Percentiles rank a stretch among this genome's conserved stretches.
Evolutionary conservation across 2,113 vertebrate genomes (phyloP).

Genomic region (Regulus satrapa): DNA sequence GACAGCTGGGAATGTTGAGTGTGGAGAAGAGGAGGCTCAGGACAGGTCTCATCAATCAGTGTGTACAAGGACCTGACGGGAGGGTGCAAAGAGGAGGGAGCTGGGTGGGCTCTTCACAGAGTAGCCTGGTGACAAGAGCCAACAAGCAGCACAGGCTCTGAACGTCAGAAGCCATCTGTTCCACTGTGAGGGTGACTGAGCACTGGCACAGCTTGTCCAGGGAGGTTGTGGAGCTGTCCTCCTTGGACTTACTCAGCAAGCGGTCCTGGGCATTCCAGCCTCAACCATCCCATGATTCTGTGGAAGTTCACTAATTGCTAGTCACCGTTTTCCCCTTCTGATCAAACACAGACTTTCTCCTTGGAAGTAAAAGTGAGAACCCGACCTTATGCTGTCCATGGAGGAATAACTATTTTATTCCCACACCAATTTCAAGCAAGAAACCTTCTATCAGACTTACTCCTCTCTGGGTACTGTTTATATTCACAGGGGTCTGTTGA

Average conservation of each 20-base stretch:
- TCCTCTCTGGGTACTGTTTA: not conserved
- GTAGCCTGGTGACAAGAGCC: not conserved
- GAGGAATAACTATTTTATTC: not conserved
- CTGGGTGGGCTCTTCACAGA: not conserved
- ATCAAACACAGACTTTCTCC: not conserved
- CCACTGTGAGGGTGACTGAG: not conserved
- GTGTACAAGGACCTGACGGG: not conserved
- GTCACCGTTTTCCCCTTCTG: not conserved
- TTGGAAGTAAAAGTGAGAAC: not conserved
- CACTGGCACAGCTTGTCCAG: not conserved
- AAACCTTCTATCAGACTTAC: not conserved
- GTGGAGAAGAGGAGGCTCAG: not conserved
- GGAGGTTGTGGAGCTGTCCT: not conserved
- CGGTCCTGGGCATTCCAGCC: not conserved
- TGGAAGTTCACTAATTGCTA: not conserved
- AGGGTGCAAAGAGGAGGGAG: not conserved
- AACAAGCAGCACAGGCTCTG: not conserved
- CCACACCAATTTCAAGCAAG: not conserved
- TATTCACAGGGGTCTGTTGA: not conserved
- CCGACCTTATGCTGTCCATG: not conserved
- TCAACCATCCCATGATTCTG: not conserved
- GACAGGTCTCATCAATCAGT: not conserved
- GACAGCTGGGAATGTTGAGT: not conserved
- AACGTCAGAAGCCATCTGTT: not conserved
- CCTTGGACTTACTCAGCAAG: fast-evolving